Evolutionary conservation across 1,140 invertebrate genomes (phyloP).

Genomic region (Drosophila busckii): DNA sequence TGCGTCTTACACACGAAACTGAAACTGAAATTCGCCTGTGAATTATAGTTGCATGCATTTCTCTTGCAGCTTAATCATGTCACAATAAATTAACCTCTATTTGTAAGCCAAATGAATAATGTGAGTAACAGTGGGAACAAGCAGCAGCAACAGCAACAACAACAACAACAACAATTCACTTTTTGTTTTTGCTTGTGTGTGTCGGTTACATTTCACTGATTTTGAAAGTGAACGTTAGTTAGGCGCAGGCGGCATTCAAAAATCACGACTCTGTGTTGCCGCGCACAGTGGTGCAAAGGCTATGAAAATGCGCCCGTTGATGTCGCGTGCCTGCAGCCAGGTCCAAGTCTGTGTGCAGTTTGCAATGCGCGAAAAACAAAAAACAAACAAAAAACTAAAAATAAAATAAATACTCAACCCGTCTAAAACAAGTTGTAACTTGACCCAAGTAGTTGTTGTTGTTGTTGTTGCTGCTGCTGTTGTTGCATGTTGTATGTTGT

Average conservation of each 20-base stretch:
- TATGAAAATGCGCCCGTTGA: constrained; percentile 4
- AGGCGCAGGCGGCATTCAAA: constrained; percentile 49
- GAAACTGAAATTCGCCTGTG: too few species aligned
- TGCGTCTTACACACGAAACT: too few species aligned
- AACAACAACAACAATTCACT: constrained; percentile 47
- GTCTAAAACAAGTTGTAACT: constrained; percentile 48
- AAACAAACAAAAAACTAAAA: constrained; percentile 9
- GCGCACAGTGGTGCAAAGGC: constrained; percentile 40
- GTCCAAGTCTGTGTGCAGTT: constrained; percentile 20
- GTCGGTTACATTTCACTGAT: constrained; percentile 75
- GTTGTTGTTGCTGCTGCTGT: constrained; percentile 8
- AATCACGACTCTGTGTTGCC: constrained; percentile 60
- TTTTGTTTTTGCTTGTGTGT: constrained; percentile 21
- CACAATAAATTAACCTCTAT: constrained; percentile 72
- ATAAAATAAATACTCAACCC: constrained; percentile 1
- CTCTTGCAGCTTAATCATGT: constrained; percentile 57
- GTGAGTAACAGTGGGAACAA: constrained; percentile 66
- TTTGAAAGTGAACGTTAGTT: constrained; percentile 71
- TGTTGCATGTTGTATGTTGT: too few species aligned
- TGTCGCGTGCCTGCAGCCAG: constrained; percentile 9
- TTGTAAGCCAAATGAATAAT: constrained; percentile 74
- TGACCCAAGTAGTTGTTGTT: constrained; percentile 31
- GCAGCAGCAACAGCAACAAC: constrained; percentile 46
- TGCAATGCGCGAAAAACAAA: constrained; percentile 37
- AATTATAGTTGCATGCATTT: too few species aligned